These are phyloP conservation scores for Bugula neritina DNA, from an alignment of 2,888 invertebrate genomes.

Conservation along the genomic window DNA sequence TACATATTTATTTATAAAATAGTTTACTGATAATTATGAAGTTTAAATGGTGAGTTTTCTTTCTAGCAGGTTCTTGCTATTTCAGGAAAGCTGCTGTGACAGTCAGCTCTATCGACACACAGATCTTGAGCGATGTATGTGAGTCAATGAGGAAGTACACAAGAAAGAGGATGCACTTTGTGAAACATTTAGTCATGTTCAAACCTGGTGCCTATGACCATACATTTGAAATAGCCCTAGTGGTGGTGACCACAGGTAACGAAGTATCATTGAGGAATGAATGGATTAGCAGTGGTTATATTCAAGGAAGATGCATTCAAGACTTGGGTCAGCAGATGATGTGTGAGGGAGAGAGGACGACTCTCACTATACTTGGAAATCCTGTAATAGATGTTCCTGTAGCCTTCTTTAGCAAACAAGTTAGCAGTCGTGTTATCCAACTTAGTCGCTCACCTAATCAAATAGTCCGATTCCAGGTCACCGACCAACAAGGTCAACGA, in stretches of 20 bases:
- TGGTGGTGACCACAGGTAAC: neutral
- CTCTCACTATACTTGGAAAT: neutral
- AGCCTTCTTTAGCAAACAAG: constrained; percentile 22
- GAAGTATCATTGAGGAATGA: constrained; percentile 10
- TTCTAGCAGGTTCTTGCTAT: too few relatives aligned
- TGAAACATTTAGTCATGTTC: constrained; percentile 19
- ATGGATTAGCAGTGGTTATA: neutral
- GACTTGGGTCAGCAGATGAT: constrained; percentile 20
- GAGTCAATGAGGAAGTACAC: constrained; percentile 26
- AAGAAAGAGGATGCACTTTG: constrained; percentile 25
- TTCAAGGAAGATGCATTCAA: neutral
- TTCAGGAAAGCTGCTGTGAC: constrained; percentile 23
- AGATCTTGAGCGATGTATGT: constrained; percentile 6
- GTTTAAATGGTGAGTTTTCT: too few relatives aligned
- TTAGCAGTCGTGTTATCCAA: neutral
- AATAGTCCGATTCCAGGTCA: neutral
- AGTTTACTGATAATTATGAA: too few relatives aligned
- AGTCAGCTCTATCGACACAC: neutral
- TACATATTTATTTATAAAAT: too few relatives aligned
- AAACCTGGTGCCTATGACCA: neutral
- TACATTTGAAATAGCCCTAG: neutral
- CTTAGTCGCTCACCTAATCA: neutral
- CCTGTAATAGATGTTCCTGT: neutral
- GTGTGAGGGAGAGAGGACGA: constrained; percentile 20
- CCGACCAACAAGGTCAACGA: neutral